Base-by-base conservation (phyloP, 1,140 invertebrate species). In the Colletes latitarsis region DNA sequence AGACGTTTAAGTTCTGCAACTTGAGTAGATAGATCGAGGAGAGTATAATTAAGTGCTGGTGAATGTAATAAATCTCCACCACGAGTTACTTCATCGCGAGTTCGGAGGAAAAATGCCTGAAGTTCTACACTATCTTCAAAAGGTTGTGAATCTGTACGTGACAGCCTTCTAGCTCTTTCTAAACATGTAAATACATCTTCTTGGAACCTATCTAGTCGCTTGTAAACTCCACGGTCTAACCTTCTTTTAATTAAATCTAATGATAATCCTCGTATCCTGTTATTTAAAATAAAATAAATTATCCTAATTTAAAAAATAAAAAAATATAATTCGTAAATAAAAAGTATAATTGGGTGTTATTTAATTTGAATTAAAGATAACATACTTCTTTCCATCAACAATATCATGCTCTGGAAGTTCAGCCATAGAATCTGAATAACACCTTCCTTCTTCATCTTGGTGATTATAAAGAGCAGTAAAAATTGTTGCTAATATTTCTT, bases 401-500 rank as follows among this genome's bases (percentile, higher is more conserved):
- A 98, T 96, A 92, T 98, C 97, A 90, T 97, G 96, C 91, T 99
- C 98, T 0, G 97, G 97, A 46, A 99, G 93, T 90, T 99, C 98
- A 0, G 97, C 96, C 95, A 99, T 97, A 10, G 98, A 98, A 94
- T 99, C 98, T 9, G 97, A 98, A 90, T 98, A 99, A 90, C 98
- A 99, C 69, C 98, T 95, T 63, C 98, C 98, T 92, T 99, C 98
- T 90, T 98, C 97, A 93, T 99, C 98, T 94, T 99, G 96, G 91
- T 99, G 97, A 92, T 99, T 99, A 90, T 99, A 99, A 2, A 98
- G 96, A 6, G 97, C 96, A 8, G 98, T 98, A 90, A 99, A 99
- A 14, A 99, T 94, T 49, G 96, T 98, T 0, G 97, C 96, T 19
- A 99, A 95, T 53, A 99, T 94, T 90, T 99, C 98, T 92, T 98